Evolutionary conservation across 2,888 invertebrate genomes (phyloP), one percentile per base, ranked within the genome.

Genomic region (Agrilus biguttatus): DNA sequence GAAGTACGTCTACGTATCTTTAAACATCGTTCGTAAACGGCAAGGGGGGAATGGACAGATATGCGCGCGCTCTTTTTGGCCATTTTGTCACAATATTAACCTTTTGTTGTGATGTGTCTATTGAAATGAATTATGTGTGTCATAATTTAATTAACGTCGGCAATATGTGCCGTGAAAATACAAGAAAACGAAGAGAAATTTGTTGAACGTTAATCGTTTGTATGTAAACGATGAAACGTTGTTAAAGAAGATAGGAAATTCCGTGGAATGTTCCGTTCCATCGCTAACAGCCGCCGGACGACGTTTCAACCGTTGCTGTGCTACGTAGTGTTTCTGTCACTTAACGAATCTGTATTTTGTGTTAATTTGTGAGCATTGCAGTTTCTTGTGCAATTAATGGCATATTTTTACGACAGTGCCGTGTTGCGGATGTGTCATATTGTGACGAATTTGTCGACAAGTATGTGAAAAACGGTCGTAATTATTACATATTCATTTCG

Each of bases 1-100:
- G 50, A 50, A 50, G 46, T 50, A 49, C 50, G 47, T 47, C 45
- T 45, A 39, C 43, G 38, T 43, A 45, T 23, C 12, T 38, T 38
- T 23, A 28, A 23, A 23, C 33, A 39, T 37, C 34, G n/a, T 13
- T 21, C 34, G 23, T 8, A 14, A 32, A 40, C 32, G 45, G 28
- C 45, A 46, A 19, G 37, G 37, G 49, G 42, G 45, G 47, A 33
- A 41, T 35, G 49, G 37, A 45, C 41, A 41, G 42, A 49, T 52
- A 51, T 52, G 64, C 66, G 64, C 64, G 61, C 63, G 55, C 55
- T 51, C 48, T 47, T 47, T 51, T 52, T 60, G 56, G 64, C 65
- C 65, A 66, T 67, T 65, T 67, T 65, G 66, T 66, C 63, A 66
- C 61, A 65, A 63, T 60, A 63, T 62, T 65, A 66, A 65, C 63